phyloP scores from a whole-genome alignment of 2,888 invertebrate genomes.

The Petrolisthes cinctipes region DNA sequence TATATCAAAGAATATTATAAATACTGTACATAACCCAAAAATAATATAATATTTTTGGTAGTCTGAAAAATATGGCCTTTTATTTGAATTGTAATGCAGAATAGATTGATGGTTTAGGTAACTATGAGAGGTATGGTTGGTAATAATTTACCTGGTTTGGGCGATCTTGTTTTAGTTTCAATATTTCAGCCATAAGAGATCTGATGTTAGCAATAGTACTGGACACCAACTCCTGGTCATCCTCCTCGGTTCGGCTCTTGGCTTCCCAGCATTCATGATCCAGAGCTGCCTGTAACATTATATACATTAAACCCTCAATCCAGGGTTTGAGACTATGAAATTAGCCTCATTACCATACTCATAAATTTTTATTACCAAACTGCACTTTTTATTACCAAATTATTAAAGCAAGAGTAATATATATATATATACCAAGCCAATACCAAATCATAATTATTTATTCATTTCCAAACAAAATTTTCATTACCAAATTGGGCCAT shows the following conservation, averaged over 20 bases:
- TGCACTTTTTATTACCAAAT: no score
- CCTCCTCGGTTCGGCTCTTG: constrained; percentile 44
- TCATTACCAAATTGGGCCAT: no score
- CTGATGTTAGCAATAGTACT: constrained; percentile 49
- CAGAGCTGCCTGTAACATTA: constrained; percentile 46
- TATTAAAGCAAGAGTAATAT: no score
- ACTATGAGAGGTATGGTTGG: neutral
- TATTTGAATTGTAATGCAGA: neutral
- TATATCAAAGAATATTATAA: constrained; percentile 6
- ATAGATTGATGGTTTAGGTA: neutral
- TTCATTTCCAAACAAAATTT: no score
- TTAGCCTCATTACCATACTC: no score
- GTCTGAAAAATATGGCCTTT: neutral
- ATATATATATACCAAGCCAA: no score
- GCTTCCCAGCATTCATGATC: constrained; percentile 59
- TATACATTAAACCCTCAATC: no score
- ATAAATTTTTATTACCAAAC: no score
- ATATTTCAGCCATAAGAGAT: constrained; percentile 57
- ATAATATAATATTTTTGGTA: neutral
- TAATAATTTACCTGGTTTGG: constrained; percentile 46
- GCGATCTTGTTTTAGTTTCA: constrained; percentile 54
- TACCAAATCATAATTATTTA: no score
- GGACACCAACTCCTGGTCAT: constrained; percentile 53
- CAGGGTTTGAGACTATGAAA: no score
- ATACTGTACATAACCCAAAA: neutral